Evolutionary conservation across 1,140 invertebrate species (phyloP).

Genomic region (Drosophila dunni): DNA sequence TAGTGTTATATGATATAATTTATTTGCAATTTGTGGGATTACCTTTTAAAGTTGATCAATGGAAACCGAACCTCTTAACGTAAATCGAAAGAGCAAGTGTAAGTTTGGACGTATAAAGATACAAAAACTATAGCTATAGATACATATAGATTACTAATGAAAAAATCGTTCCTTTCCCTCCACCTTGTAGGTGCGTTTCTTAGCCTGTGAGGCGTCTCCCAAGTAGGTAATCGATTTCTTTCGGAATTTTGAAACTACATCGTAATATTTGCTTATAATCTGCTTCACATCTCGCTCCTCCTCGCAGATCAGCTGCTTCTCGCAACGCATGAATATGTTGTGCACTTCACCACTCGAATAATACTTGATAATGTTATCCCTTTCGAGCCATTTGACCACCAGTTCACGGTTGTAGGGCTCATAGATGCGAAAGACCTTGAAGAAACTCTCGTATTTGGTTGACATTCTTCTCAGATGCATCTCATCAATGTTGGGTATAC

Average conservation of each 20-base stretch:
- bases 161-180: constrained; percentile 1
- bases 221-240: background rate
- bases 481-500: constrained; percentile 62
- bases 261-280: constrained; percentile 1
- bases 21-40: background rate
- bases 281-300: constrained; percentile 8
- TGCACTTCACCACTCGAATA: constrained; percentile 6
- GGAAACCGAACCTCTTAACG: background rate
- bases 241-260: constrained; percentile 7
- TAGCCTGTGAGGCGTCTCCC: background rate
- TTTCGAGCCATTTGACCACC: constrained; percentile 1
- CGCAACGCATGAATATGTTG: constrained; percentile 6
- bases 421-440: constrained; percentile 44
- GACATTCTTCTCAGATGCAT: constrained; percentile 37
- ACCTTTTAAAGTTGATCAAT: background rate
- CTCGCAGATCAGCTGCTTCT: background rate
- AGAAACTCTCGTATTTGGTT: constrained; percentile 51
- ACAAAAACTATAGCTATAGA: background rate
- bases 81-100: background rate
- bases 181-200: background rate
- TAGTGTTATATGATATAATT: background rate
- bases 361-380: constrained; percentile 1
- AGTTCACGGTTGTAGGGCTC: background rate
- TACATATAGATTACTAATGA: no score
- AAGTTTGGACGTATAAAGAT: background rate